Conservation (phyloP, 2,797 vertebrate species). For the Melanotaenia parkinsoni region DNA sequence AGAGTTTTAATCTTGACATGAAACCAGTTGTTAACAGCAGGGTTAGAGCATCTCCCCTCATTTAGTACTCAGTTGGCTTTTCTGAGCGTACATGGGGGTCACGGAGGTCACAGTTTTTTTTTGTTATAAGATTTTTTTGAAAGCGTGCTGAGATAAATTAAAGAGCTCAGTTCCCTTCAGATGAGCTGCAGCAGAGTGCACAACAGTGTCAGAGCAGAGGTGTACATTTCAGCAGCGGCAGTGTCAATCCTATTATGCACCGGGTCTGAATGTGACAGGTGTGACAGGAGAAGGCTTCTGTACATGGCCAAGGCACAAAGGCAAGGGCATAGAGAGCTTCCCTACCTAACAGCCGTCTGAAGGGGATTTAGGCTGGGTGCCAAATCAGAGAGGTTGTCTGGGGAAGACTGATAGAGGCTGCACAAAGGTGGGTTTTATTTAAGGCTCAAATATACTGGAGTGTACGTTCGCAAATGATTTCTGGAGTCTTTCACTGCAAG, state of each 20-base stretch:
- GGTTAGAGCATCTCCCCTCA: conserved; percentile 65
- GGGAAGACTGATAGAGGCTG: neutral
- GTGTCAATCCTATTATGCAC: conserved; percentile 68
- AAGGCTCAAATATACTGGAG: neutral
- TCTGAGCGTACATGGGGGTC: neutral
- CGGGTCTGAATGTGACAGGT: conserved; percentile 55
- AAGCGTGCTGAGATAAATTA: neutral
- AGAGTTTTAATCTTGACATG: conserved; percentile 51
- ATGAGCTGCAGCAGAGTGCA: conserved; percentile 18
- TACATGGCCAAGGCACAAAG: conserved; percentile 25
- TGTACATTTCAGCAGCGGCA: conserved; percentile 77
- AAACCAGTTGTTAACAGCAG: conserved; percentile 69
- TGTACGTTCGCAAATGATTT: neutral
- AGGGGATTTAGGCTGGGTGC: conserved; percentile 22
- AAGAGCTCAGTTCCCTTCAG: conserved; percentile 3
- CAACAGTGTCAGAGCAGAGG: conserved; percentile 55
- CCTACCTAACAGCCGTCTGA: conserved; percentile 49
- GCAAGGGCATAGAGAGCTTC: conserved; percentile 7
- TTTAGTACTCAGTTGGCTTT: conserved; percentile 25
- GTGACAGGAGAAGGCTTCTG: conserved; percentile 36
- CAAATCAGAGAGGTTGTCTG: conserved; percentile 13
- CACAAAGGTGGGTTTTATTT: neutral
- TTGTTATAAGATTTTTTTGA: too few relatives aligned
- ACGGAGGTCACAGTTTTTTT: conserved; percentile 12
- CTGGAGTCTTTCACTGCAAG: neutral